A percentile compares a stretch with the other conserved stretches of the same genome.
Conservation (phyloP, 2,888 invertebrate species). For the Hypena proboscidalis region DNA sequence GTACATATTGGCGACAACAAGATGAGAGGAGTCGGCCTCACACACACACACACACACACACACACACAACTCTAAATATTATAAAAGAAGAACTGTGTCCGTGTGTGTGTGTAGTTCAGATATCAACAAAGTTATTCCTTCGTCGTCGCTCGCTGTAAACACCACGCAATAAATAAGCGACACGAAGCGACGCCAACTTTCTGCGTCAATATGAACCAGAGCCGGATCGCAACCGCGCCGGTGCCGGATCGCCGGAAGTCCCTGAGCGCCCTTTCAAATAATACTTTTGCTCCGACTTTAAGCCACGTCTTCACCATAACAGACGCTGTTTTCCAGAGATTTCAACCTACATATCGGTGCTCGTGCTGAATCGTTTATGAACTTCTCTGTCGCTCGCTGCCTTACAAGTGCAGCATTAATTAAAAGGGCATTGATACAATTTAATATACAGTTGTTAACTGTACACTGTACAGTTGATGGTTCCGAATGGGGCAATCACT, state of each 20-base stretch:
- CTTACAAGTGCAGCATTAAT: no score
- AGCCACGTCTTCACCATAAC: no score
- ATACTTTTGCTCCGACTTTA: constrained; percentile 1
- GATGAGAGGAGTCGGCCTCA: no score
- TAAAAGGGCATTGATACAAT: no score
- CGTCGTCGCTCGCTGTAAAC: background rate
- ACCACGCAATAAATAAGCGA: no score
- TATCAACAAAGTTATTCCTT: background rate
- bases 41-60: no score
- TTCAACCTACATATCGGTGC: constrained; percentile 1
- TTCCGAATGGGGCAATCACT: no score
- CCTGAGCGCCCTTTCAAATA: background rate
- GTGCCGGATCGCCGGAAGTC: background rate
- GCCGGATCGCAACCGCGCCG: no score
- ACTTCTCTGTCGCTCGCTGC: background rate
- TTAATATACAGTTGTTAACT: no score
- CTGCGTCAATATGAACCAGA: background rate
- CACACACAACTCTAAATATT: background rate
- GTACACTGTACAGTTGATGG: no score
- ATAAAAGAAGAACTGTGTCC: background rate
- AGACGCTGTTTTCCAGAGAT: background rate
- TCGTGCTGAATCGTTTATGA: constrained; percentile 1
- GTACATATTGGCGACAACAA: no score
- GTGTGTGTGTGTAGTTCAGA: background rate
- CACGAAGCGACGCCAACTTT: constrained; percentile 1